phyloP scores from a whole-genome alignment of 2,888 invertebrate genomes.

The Orchesella flavescens region DNA sequence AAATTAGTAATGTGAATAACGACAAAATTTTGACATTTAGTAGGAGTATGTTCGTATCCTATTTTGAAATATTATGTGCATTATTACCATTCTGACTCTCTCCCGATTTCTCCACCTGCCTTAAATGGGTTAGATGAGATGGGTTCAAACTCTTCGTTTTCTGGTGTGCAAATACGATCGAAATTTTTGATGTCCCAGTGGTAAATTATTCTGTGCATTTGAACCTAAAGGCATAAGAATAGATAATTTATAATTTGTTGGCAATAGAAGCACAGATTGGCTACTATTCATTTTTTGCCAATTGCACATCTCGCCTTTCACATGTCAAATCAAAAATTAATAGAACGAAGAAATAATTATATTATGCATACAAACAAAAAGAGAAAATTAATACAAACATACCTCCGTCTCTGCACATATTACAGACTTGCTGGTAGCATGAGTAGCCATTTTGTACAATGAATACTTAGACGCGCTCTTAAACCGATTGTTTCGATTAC shows the following conservation, averaged over 20 bases:
- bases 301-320: too few species aligned
- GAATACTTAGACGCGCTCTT: background rate
- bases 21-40: background rate
- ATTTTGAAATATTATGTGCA: too few species aligned
- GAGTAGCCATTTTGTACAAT: constrained; percentile 24
- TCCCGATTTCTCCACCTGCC: constrained; percentile 64
- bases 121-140: constrained; percentile 63
- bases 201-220: constrained; percentile 64
- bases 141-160: constrained; percentile 62
- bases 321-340: too few species aligned
- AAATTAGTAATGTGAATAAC: background rate
- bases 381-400: background rate
- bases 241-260: background rate
- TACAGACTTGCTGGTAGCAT: constrained; percentile 59
- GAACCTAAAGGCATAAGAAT: constrained; percentile 36
- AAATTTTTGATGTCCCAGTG: constrained; percentile 67
- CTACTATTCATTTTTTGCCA: too few species aligned
- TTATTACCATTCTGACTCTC: constrained; percentile 64
- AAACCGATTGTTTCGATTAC: background rate
- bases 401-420: constrained; percentile 64
- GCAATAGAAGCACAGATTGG: too few species aligned
- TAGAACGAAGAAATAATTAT: constrained; percentile 1
- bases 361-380: background rate
- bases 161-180: constrained; percentile 65
- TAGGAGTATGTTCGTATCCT: too few species aligned